Percentiles rank a stretch among this genome's conserved stretches.
These are phyloP conservation scores for Hydropotes inermis DNA, from an alignment of 2,113 vertebrate genomes.

Conservation along the genomic window DNA sequence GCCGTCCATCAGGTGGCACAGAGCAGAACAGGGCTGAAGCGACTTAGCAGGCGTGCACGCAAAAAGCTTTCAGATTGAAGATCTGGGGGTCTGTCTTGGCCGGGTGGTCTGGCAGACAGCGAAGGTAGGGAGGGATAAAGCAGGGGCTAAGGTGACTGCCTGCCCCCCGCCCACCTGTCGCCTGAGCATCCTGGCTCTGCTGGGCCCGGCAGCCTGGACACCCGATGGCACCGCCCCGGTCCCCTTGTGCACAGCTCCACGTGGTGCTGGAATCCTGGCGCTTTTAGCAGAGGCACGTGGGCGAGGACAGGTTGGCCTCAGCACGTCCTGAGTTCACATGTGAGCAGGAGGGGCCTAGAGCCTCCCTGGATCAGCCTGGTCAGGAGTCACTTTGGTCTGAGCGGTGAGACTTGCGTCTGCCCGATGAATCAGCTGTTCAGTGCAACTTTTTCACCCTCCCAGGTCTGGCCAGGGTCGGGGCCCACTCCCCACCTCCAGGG, in stretches of 20 bases:
- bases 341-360: accelerated
- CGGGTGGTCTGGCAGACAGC: accelerated
- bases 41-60: accelerated
- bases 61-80: background rate
- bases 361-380: accelerated
- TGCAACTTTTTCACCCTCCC: accelerated
- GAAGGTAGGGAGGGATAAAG: background rate
- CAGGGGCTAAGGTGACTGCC: background rate
- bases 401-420: accelerated
- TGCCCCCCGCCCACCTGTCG: accelerated
- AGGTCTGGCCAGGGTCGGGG: accelerated
- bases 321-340: accelerated
- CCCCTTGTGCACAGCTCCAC: accelerated
- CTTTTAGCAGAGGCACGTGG: accelerated
- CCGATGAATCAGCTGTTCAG: accelerated
- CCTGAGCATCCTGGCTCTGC: background rate
- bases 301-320: accelerated
- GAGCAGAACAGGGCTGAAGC: background rate
- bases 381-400: accelerated
- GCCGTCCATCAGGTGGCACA: accelerated
- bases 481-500: background rate
- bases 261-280: accelerated
- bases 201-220: accelerated
- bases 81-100: background rate
- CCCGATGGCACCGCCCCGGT: accelerated